These are phyloP conservation scores for Corvus hawaiiensis DNA, from an alignment of 2,113 vertebrate species.

Conservation along the genomic window DNA sequence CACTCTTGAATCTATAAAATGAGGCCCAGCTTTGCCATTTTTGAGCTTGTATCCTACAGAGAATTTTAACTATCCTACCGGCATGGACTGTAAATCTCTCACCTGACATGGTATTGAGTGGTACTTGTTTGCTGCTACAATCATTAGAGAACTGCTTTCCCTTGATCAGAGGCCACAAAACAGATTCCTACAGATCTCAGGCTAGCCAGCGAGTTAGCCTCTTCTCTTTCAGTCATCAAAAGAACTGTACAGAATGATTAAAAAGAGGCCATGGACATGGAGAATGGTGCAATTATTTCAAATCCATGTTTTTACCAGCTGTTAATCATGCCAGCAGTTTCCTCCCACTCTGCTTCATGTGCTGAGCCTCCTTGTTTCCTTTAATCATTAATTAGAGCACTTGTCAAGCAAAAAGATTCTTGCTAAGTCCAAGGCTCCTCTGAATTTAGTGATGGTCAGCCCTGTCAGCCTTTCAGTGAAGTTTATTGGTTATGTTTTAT, in stretches of 20 bases:
- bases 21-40: background rate
- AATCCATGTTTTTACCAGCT: background rate
- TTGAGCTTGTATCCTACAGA: background rate
- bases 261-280: background rate
- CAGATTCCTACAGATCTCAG: background rate
- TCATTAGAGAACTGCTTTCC: background rate
- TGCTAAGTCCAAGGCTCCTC: background rate
- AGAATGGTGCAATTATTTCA: background rate
- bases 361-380: background rate
- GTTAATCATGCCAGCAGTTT: constrained; percentile 9
- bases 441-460: background rate
- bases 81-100: background rate
- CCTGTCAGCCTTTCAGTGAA: background rate
- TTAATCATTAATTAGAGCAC: background rate
- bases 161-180: background rate
- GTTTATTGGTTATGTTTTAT: background rate
- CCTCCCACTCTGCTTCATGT: background rate
- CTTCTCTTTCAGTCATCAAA: background rate
- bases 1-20: background rate
- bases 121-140: background rate
- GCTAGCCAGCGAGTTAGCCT: background rate
- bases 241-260: background rate
- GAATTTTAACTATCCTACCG: background rate
- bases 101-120: background rate
- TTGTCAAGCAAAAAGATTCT: background rate